A percentile compares a stretch with the other conserved stretches of the same genome.
Evolutionary conservation across 2,113 vertebrate species (phyloP).

Genomic region (Plestiodon gilberti): DNA sequence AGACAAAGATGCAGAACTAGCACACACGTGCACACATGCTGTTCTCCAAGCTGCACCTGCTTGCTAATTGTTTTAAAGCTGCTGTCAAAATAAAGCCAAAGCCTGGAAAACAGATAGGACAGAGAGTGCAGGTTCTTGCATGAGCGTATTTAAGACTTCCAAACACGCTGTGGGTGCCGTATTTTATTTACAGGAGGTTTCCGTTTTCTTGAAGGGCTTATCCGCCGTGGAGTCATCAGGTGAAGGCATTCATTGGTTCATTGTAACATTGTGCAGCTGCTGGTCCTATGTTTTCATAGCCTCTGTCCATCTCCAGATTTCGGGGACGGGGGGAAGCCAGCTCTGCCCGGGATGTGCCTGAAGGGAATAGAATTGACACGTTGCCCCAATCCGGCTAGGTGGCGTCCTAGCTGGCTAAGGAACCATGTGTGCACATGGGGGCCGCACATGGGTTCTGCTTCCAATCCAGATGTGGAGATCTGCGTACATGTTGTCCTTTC

Average conservation of each 20-base stretch:
- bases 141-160: not conserved
- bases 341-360: no score
- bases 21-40: conserved; percentile 13
- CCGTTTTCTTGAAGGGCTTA: not conserved
- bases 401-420: not conserved
- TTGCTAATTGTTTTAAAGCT: conserved; percentile 40
- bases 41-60: conserved; percentile 58
- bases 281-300: not conserved
- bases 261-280: not conserved
- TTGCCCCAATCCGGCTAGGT: not conserved
- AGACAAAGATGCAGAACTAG: conserved; percentile 49
- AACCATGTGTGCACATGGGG: not conserved
- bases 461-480: no score
- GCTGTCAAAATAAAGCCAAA: not conserved
- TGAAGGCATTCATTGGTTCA: not conserved
- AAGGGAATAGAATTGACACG: not conserved
- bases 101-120: not conserved
- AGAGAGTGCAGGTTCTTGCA: not conserved
- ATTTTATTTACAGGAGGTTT: not conserved
- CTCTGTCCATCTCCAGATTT: not conserved
- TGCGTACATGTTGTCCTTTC: no score
- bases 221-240: not conserved
- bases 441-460: no score
- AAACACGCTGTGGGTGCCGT: not conserved
- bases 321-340: not conserved